phyloP scores from a whole-genome alignment of 2,888 invertebrate genomes.

The Masnerella sp. region DNA sequence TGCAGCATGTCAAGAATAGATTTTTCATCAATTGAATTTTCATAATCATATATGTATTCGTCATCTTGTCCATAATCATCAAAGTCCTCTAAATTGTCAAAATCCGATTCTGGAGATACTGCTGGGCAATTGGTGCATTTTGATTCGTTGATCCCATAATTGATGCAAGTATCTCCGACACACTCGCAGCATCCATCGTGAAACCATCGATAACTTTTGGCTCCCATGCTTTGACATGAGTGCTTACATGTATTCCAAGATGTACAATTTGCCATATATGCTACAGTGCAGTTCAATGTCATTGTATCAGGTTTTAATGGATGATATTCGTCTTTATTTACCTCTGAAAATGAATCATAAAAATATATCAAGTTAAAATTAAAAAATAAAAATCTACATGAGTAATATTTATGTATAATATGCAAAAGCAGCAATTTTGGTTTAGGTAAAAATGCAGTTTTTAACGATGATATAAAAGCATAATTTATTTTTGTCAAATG shows the following conservation, averaged over 20 bases:
- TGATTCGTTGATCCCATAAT: constrained; percentile 89
- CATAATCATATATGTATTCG: constrained; percentile 20
- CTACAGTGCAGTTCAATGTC: constrained; percentile 91
- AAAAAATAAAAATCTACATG: not conserved
- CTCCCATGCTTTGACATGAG: constrained; percentile 91
- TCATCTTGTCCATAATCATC: constrained; percentile 64
- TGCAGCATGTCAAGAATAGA: not conserved
- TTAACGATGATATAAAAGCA: not conserved
- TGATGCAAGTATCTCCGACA: constrained; percentile 89
- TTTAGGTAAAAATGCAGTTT: too few relatives aligned
- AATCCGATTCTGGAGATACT: not conserved
- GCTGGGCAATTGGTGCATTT: constrained; percentile 70
- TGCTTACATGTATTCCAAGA: constrained; percentile 96
- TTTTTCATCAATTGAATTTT: not conserved
- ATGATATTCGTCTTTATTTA: constrained; percentile 74
- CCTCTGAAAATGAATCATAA: not conserved
- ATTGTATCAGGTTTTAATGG: constrained; percentile 65
- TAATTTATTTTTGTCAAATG: not conserved
- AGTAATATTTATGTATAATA: not conserved
- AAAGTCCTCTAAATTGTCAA: constrained; percentile 46
- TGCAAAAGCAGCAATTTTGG: too few relatives aligned
- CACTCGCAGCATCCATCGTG: constrained; percentile 95
- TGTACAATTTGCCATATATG: constrained; percentile 95
- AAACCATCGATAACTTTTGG: constrained; percentile 95
- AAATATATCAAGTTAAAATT: too few relatives aligned